Conservation (phyloP, 1,140 invertebrate species). For the Rhagoletis pomonella region DNA sequence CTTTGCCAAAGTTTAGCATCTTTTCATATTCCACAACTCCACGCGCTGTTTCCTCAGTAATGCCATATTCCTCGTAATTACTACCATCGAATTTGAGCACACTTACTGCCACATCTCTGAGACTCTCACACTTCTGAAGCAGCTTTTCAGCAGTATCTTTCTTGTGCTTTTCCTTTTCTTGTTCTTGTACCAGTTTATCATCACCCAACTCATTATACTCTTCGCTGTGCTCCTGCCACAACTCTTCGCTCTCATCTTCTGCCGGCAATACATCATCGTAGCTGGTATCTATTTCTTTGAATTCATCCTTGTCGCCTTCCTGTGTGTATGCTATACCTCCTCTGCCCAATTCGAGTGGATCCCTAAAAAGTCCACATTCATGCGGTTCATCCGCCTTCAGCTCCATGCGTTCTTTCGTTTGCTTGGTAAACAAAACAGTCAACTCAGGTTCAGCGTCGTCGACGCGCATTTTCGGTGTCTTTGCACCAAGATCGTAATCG, state of each 20-base stretch:
- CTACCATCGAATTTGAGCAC: constrained; percentile 31
- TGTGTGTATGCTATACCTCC: not conserved
- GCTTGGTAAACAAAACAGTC: not conserved
- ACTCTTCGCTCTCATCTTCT: not conserved
- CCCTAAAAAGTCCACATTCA: not conserved
- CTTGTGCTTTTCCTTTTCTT: too few species aligned
- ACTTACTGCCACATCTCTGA: not conserved
- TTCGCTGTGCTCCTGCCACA: not conserved
- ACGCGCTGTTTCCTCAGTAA: constrained; percentile 34
- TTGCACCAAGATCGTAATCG: not conserved
- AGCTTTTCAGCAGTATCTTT: not conserved
- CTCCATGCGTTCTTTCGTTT: not conserved
- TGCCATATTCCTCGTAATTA: constrained; percentile 29
- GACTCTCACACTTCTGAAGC: not conserved
- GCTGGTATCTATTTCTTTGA: not conserved
- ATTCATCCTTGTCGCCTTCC: not conserved
- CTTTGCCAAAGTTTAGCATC: constrained; percentile 9
- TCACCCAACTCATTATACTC: not conserved
- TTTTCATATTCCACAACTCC: constrained; percentile 36
- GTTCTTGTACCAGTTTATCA: not conserved
- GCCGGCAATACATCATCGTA: not conserved
- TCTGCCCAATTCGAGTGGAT: not conserved
- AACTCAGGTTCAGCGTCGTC: not conserved
- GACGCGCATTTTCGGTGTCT: not conserved
- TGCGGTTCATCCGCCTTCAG: not conserved